Conservation (phyloP, 1,140 invertebrate genomes). For the Brachionus asplanchnoidis region DNA sequence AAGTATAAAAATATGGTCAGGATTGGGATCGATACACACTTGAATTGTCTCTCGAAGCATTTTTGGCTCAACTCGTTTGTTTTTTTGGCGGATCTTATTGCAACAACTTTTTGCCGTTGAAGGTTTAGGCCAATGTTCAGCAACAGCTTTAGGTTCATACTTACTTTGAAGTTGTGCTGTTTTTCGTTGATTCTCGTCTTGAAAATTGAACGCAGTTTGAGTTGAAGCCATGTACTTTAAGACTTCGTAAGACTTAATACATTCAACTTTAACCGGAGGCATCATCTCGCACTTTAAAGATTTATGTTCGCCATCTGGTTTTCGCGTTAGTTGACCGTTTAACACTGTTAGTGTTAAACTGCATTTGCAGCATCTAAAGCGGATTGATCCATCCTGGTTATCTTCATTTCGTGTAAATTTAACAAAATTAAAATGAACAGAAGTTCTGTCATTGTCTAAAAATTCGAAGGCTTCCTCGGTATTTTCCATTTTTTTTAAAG, state of each 20-base stretch:
- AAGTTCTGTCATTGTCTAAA: too few species aligned
- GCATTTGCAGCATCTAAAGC: too few species aligned
- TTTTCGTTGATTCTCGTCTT: neutral
- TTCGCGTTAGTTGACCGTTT: neutral
- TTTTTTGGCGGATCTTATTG: slow-evolving; percentile 7
- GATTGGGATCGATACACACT: neutral
- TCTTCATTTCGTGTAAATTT: too few species aligned
- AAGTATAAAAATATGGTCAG: neutral
- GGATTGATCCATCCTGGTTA: too few species aligned
- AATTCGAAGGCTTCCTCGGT: too few species aligned
- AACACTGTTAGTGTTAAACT: too few species aligned
- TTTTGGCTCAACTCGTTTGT: neutral
- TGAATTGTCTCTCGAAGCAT: neutral
- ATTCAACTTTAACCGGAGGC: neutral
- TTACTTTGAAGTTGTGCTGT: neutral
- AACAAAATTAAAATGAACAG: too few species aligned
- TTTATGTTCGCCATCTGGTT: neutral
- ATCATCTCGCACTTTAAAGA: neutral
- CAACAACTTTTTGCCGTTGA: slow-evolving; percentile 10
- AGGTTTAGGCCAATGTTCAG: neutral
- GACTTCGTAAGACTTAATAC: neutral
- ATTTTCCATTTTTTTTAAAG: too few species aligned
- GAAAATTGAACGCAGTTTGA: neutral
- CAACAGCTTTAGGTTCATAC: neutral
- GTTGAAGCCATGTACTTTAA: neutral